Evolutionary conservation across 64 coral and sea anemone genomes (phyloP).

Genomic region (Acropora yongei): DNA sequence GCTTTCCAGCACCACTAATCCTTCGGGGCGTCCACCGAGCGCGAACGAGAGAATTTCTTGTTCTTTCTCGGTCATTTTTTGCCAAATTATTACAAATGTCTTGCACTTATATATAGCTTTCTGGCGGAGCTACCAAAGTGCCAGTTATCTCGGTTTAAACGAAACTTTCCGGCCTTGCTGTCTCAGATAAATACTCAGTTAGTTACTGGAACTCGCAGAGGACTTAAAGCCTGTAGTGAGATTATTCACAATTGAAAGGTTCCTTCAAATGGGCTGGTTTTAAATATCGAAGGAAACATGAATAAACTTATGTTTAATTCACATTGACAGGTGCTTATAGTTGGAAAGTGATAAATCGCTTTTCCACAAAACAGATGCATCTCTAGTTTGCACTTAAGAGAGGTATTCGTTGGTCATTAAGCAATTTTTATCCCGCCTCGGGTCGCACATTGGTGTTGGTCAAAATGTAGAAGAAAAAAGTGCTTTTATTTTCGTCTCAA

Average conservation of each 20-base stretch:
- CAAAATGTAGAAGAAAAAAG: not conserved
- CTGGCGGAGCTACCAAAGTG: too few relatives aligned
- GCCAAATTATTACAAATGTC: not conserved
- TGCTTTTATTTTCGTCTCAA: not conserved
- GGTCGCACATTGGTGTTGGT: not conserved
- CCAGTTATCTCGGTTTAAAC: not conserved
- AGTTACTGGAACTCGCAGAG: not conserved
- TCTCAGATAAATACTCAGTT: not conserved
- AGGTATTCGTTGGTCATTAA: not conserved
- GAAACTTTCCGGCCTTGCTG: not conserved
- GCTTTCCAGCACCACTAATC: constrained; percentile 53
- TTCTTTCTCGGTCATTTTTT: not conserved
- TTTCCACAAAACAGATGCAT: not conserved
- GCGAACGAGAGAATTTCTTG: constrained; percentile 19
- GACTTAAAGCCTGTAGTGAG: too few relatives aligned
- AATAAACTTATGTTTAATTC: not conserved
- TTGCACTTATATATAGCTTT: too few relatives aligned
- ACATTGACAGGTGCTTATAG: not conserved
- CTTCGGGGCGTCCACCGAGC: not conserved
- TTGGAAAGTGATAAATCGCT: not conserved
- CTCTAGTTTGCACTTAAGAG: not conserved
- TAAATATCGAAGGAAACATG: too few relatives aligned
- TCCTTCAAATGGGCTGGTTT: too few relatives aligned
- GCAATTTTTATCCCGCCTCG: not conserved
- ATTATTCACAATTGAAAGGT: too few relatives aligned